Evolutionary conservation across 2,113 vertebrate species (phyloP).

Genomic region (Microtus pennsylvanicus): DNA sequence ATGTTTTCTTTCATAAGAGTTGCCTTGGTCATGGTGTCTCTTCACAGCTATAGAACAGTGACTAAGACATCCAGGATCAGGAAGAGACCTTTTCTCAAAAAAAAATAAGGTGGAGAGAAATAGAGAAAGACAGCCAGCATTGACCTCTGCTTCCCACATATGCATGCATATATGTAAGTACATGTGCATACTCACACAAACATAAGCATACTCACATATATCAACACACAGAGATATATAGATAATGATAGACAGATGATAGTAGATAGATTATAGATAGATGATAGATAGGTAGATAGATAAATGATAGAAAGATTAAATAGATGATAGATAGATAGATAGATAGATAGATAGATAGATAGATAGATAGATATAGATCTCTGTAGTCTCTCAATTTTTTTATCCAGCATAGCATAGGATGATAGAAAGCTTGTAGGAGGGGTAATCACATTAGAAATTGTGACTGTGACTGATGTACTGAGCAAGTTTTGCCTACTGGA

Average conservation of each 20-base stretch:
- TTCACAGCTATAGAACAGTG: not conserved
- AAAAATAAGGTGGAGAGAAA: not conserved
- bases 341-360: not conserved
- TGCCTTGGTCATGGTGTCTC: not conserved
- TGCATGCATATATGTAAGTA: not conserved
- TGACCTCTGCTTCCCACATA: not conserved
- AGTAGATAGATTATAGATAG: no score
- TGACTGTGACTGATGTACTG: not conserved
- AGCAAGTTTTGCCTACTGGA: not conserved
- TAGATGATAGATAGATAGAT: not conserved
- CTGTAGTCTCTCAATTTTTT: conserved; percentile 23
- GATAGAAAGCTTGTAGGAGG: not conserved
- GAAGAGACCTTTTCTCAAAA: not conserved
- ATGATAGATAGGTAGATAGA: no score
- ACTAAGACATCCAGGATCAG: not conserved
- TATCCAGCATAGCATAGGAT: conserved; percentile 11
- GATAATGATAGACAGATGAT: no score
- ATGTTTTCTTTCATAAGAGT: not conserved
- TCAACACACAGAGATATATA: no score
- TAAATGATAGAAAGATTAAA: no score
- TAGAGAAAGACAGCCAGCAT: not conserved
- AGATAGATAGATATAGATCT: not conserved
- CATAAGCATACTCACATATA: no score
- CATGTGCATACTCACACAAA: not conserved
- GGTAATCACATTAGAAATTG: not conserved